Evolutionary conservation across 2,888 invertebrate genomes (phyloP), one percentile per base, ranked within the genome.

Genomic region (Zootermopsis nevadensis): DNA sequence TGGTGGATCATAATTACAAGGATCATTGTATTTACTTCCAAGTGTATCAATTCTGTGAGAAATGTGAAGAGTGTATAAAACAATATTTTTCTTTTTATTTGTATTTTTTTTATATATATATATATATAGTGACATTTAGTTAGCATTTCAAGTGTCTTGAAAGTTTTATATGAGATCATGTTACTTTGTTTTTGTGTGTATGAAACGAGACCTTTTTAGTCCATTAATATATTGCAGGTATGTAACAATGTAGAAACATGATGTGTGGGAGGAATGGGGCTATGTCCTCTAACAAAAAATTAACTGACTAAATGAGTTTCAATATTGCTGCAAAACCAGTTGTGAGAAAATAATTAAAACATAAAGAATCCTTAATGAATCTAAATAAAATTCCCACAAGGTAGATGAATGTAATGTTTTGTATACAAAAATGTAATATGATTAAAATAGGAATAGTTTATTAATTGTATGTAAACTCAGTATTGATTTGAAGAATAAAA

Each of bases 351-450:
- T 69, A 69, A 33, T 69, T 33, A 69, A 69, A 27, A 30, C 33
- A 19, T 30, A 69, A 69, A 69, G 10, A 69, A 22, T 31, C 27
- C 31, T 33, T 69, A 69, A 69, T 69, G 22, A 33, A 27, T 66
- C 66, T 66, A 66, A 12, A n/a, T 3, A 38, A 15, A 67, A 69
- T 12, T 69, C 69, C 33, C 66, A 66, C 66, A 66, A 66, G 12
- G 27, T 69, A 33, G 69, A 69, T 69, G 69, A 69, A 69, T 69
- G 69, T 69, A 69, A 69, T 69, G 69, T 69, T 69, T 69, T 69
- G 33, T 69, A 69, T 69, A 69, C 31, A 33, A 66, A 66, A 7
- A 66, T 66, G 66, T 66, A 66, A 66, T 66, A 66, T 66, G 66
- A 69, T 69, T 66, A 33, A 69, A 69, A 69, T 69, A 69, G 69